phyloP scores from a whole-genome alignment of 2,113 vertebrate species.

The Rutilus rutilus region DNA sequence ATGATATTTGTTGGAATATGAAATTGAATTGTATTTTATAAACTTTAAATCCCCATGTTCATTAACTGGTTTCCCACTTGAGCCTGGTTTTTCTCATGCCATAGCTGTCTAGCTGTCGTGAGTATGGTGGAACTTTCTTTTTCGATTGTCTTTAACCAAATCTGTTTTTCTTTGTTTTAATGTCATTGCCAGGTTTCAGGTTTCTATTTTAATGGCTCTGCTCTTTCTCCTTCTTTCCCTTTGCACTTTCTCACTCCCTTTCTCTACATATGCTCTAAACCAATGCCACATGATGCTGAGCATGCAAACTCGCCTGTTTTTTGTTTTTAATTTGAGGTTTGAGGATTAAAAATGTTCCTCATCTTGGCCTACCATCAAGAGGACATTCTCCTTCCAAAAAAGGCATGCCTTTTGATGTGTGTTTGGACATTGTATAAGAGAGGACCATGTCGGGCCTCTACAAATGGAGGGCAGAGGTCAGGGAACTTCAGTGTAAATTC shows the following conservation, averaged over 20 bases:
- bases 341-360: conserved; percentile 3
- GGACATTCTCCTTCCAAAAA: conserved; percentile 4
- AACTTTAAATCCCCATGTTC: not conserved
- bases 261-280: conserved; percentile 10
- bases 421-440: conserved; percentile 29
- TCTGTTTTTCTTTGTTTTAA: conserved; percentile 32
- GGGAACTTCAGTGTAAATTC: conserved; percentile 2
- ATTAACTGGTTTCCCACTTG: not conserved
- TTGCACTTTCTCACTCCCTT: conserved; percentile 4
- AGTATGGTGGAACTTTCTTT: not conserved
- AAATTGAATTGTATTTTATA: not conserved
- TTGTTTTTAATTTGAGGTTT: conserved; percentile 9
- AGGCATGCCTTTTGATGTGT: not conserved
- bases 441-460: conserved; percentile 20
- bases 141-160: not conserved
- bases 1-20: not conserved
- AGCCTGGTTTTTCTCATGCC: not conserved
- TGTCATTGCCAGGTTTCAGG: conserved; percentile 23
- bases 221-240: conserved; percentile 21
- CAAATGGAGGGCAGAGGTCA: conserved; percentile 39
- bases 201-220: conserved; percentile 1
- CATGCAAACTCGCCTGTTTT: not conserved
- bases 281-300: conserved; percentile 36
- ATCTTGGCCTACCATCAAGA: not conserved
- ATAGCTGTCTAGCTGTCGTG: not conserved